Base-by-base conservation (phyloP, 2,113 vertebrate species). In the Mungos mungo region DNA sequence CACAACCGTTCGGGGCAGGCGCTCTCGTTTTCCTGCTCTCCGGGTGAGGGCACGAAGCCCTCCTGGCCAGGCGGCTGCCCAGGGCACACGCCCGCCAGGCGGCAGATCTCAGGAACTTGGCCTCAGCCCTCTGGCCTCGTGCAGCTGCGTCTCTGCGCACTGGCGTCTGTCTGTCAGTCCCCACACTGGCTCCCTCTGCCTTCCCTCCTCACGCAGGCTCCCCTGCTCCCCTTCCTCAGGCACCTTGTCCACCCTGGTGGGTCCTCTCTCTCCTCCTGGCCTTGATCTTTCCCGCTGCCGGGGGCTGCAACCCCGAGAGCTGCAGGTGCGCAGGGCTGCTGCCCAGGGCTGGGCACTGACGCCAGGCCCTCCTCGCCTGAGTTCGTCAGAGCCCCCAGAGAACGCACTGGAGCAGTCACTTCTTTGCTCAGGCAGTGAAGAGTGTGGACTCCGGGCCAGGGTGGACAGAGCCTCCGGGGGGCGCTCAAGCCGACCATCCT, bases 181-280 rank as follows among this genome's bases (percentile, higher is more conserved):
- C 72, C 35, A 2, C 0, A 2, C 21, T 31, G 50, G 2, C 60
- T 50, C 52, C 45, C 33, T 41, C 33, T 3, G 72, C 82, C 66
- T 50, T 45, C 21, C 52, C 57, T 83, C 41, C 8, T 9, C 71
- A 38, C 6, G 7, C 83, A 27, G n/a, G 15, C n/a, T 11, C 72
- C 80, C 21, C 1, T 5, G 0, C 31, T 33, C 45, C 0, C 1
- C 16, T 29, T 35, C 16, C 18, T 15, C 23, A 23, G 23, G 54
- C 4, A 14, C 23, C 41, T 65, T 45, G 18, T 47, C 31, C 57
- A 31, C 60, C 60, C 60, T 10, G 25, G 25, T 27, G 25, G 23
- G 9, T 27, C 60, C 57, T 60, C 29, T 71, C n/a, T 71, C 65
- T 76, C 35, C 6, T 41, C 35, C 18, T 35, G 18, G 31, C 12